A percentile compares a stretch with the other conserved stretches of the same genome.
Evolutionary conservation across 2,113 vertebrate genomes (phyloP).

Genomic region (Agapornis roseicollis): DNA sequence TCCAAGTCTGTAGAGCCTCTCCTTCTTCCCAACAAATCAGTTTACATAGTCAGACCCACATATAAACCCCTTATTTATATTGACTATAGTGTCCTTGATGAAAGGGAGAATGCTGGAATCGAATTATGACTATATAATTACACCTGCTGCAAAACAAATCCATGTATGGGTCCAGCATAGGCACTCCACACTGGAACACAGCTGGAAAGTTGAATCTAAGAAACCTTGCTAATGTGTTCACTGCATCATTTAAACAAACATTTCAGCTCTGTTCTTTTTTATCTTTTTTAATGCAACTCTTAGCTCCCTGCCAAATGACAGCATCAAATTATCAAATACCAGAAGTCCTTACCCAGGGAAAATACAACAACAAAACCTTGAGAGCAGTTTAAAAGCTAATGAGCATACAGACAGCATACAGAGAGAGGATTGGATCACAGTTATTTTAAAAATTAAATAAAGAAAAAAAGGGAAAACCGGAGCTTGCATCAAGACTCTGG

Average conservation of each 20-base stretch:
- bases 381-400: background rate
- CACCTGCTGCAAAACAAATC: background rate
- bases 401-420: background rate
- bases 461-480: background rate
- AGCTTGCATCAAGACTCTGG: background rate
- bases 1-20: background rate
- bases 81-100: background rate
- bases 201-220: background rate
- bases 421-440: background rate
- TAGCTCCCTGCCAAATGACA: background rate
- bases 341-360: background rate
- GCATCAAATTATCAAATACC: background rate
- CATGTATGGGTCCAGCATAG: background rate
- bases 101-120: background rate
- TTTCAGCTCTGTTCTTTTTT: background rate
- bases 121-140: background rate
- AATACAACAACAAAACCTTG: background rate
- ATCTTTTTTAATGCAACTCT: background rate
- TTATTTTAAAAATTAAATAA: background rate
- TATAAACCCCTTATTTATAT: background rate
- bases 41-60: background rate
- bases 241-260: background rate
- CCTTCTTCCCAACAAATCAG: background rate
- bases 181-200: background rate
- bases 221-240: background rate